These are phyloP conservation scores for Unio pictorum DNA, from an alignment of 2,888 invertebrate species.

Conservation along the genomic window DNA sequence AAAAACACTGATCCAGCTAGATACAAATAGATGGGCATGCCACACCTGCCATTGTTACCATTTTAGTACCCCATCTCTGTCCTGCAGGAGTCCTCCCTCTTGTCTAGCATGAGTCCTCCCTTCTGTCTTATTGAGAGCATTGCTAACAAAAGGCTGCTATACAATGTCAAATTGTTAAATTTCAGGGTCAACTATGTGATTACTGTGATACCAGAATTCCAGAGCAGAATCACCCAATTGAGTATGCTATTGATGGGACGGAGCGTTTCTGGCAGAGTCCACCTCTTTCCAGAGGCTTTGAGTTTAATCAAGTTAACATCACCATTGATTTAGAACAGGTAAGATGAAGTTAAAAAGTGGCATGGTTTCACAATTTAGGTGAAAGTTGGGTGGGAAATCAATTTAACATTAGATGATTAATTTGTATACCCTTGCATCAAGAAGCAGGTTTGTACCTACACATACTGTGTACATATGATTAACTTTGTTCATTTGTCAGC, in stretches of 20 bases:
- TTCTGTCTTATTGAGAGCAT: too few species aligned
- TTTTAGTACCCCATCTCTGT: too few species aligned
- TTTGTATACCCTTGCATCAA: not conserved
- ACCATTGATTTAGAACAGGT: slow-evolving; percentile 98
- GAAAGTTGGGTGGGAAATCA: not conserved
- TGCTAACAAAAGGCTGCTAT: too few species aligned
- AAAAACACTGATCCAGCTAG: too few species aligned
- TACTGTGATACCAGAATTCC: slow-evolving; percentile 81
- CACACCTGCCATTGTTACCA: too few species aligned
- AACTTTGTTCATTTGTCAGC: too few species aligned
- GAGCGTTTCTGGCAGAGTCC: slow-evolving; percentile 96
- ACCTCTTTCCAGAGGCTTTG: slow-evolving; percentile 95
- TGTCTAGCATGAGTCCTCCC: too few species aligned
- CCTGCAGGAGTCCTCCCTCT: too few species aligned
- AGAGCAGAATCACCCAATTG: slow-evolving; percentile 86
- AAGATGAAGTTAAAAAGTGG: slow-evolving; percentile 25
- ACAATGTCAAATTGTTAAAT: not conserved
- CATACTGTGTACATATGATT: too few species aligned
- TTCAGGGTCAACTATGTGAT: slow-evolving; percentile 87
- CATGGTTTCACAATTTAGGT: not conserved
- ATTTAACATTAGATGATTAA: not conserved
- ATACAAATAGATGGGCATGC: too few species aligned
- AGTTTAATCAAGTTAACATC: slow-evolving; percentile 96
- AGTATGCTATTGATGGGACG: slow-evolving; percentile 95
- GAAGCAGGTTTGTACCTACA: too few species aligned